Evolutionary conservation across 2,113 vertebrate species (phyloP), one percentile per base, ranked within the genome.

Genomic region (Trinectes maculatus): DNA sequence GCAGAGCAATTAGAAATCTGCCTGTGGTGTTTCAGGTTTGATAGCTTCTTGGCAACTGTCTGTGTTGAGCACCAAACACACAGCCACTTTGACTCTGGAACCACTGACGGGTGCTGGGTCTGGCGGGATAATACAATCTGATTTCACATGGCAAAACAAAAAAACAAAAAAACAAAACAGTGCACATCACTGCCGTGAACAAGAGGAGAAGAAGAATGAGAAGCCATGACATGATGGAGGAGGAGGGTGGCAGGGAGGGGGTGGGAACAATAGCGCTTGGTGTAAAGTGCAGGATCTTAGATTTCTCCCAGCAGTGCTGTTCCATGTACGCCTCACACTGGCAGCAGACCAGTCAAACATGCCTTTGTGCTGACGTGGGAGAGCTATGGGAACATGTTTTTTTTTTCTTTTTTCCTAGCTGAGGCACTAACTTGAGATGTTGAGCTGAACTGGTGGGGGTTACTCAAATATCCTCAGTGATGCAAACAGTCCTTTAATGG

Each of bases 301-400:
- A 74, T 71, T 82, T 77, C 80, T 85, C 66, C 46, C 49, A 72
- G 72, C 70, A 71, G 63, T 21, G 65, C 58, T 76, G 65, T 51
- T 74, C 60, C 64, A 58, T 72, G 73, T 65, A 54, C 44, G 75
- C 72, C 73, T 75, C 77, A 67, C 68, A 21, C 71, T 87, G 82
- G 78, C 79, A 86, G 86, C 53, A 52, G 75, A 85, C 82, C 80
- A 77, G 77, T 86, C 85, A 78, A 79, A 87, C 79, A 90, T 90
- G 85, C 87, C 88, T 90, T 88, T 84, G 85, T 82, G 85, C 86
- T 91, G 89, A 91, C 86, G 85, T 89, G 85, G 81, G 79, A 78
- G 70, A 60, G 74, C 80, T 79, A 84, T 84, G 84, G 86, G 80
- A 89, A 89, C 84, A 79, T 81, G 85, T 74, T 87, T 77, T 85